Conservation (phyloP, 1,140 invertebrate genomes). For the Drosophila burlai region DNA sequence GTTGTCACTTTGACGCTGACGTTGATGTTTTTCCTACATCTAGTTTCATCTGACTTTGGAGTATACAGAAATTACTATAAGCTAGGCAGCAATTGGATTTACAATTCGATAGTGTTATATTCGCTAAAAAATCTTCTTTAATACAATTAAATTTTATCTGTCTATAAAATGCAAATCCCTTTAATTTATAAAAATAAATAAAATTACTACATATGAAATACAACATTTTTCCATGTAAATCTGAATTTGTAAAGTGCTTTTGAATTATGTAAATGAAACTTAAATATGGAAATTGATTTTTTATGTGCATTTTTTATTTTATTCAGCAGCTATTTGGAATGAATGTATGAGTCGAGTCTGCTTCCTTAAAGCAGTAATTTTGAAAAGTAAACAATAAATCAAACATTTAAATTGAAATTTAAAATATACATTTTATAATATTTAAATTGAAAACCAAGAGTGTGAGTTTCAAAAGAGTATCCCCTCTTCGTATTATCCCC, state of each 20-base stretch:
- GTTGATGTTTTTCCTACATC: conserved; percentile 36
- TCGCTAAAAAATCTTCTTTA: neutral
- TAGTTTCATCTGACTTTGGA: neutral
- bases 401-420: neutral
- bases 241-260: neutral
- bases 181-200: neutral
- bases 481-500: neutral
- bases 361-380: too few relatives aligned
- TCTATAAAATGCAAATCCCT: neutral
- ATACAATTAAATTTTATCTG: neutral
- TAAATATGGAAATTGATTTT: neutral
- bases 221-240: neutral
- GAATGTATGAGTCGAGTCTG: too few relatives aligned
- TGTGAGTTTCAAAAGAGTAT: conserved; percentile 7
- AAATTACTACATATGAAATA: neutral
- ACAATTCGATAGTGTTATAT: neutral
- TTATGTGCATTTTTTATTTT: neutral
- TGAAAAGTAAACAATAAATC: too few relatives aligned
- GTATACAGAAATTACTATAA: neutral
- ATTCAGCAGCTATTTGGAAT: too few relatives aligned
- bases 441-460: neutral
- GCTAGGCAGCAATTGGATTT: neutral
- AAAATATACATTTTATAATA: neutral
- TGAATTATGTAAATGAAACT: neutral
- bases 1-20: conserved; percentile 79